These are phyloP conservation scores for Furcula furcula DNA, from an alignment of 2,888 invertebrate species.

Conservation along the genomic window DNA sequence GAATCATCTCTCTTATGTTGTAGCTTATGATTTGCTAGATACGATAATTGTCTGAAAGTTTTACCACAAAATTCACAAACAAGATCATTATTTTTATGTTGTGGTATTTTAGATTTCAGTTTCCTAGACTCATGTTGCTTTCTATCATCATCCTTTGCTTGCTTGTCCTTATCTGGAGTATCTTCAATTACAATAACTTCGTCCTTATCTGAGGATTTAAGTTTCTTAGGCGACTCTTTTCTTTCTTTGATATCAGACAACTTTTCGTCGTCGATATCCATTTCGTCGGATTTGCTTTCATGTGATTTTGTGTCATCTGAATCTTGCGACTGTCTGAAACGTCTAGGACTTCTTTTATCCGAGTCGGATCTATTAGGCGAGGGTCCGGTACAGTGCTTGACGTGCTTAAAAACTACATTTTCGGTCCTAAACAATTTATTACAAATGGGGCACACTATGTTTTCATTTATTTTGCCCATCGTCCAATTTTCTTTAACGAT, in stretches of 20 bases:
- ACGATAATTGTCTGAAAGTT: constrained; percentile 71
- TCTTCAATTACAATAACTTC: constrained; percentile 61
- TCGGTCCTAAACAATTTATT: constrained; percentile 74
- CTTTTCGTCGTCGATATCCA: constrained; percentile 46
- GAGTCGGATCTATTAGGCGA: constrained; percentile 72
- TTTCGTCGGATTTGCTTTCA: constrained; percentile 49
- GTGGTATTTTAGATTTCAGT: constrained; percentile 28
- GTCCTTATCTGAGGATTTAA: constrained; percentile 44
- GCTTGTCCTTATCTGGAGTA: constrained; percentile 43
- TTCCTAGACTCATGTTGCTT: constrained; percentile 44
- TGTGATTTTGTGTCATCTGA: constrained; percentile 52
- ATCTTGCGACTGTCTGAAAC: constrained; percentile 51
- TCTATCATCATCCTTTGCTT: constrained; percentile 31
- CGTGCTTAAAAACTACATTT: constrained; percentile 77
- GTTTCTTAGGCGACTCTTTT: constrained; percentile 42
- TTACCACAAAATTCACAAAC: constrained; percentile 74
- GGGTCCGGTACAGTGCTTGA: constrained; percentile 75
- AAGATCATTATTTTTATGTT: constrained; percentile 40
- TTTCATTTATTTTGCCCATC: constrained; percentile 79
- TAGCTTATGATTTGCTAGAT: constrained; percentile 66
- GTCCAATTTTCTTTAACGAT: constrained; percentile 73
- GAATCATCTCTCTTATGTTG: constrained; percentile 59
- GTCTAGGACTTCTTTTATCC: constrained; percentile 55
- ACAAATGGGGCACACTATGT: constrained; percentile 76
- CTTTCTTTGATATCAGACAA: constrained; percentile 27